These are phyloP conservation scores for Agrilus planipennis DNA, from an alignment of 1,140 invertebrate species.

Conservation along the genomic window DNA sequence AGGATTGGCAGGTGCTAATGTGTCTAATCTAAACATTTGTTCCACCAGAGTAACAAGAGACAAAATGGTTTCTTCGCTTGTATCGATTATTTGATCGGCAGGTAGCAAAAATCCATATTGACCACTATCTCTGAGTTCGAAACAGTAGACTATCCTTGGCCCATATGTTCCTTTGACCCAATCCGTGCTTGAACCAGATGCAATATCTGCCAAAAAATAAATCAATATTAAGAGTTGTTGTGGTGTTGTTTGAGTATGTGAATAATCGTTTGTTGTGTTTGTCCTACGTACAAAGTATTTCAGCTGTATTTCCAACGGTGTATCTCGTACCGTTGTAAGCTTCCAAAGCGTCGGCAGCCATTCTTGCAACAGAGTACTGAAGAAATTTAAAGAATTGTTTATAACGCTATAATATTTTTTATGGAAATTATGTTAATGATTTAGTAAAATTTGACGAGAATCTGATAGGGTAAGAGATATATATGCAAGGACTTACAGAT, in stretches of 20 bases:
- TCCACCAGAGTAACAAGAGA: too few species aligned
- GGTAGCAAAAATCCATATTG: constrained; percentile 64
- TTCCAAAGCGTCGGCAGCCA: constrained; percentile 42
- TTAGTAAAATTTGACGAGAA: too few species aligned
- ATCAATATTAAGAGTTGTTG: constrained; percentile 10
- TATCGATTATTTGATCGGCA: constrained; percentile 53
- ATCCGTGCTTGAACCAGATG: constrained; percentile 55
- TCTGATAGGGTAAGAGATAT: too few species aligned
- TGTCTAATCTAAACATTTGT: too few species aligned
- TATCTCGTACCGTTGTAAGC: constrained; percentile 52
- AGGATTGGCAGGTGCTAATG: too few species aligned
- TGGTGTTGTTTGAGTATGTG: neutral
- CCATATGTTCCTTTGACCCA: constrained; percentile 55
- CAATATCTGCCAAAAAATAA: constrained; percentile 35
- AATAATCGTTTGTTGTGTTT: constrained; percentile 9
- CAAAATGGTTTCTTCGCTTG: constrained; percentile 57
- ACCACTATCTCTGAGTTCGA: constrained; percentile 53
- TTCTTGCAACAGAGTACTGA: constrained; percentile 43
- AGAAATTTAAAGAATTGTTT: too few species aligned
- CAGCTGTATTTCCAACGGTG: constrained; percentile 42
- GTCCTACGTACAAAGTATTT: constrained; percentile 47
- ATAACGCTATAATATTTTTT: too few species aligned
- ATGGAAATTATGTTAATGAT: too few species aligned
- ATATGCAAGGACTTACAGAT: too few species aligned
- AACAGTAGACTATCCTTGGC: constrained; percentile 52